Conservation (phyloP, 1,140 invertebrate genomes). For the Pentalonia nigronervosa region DNA sequence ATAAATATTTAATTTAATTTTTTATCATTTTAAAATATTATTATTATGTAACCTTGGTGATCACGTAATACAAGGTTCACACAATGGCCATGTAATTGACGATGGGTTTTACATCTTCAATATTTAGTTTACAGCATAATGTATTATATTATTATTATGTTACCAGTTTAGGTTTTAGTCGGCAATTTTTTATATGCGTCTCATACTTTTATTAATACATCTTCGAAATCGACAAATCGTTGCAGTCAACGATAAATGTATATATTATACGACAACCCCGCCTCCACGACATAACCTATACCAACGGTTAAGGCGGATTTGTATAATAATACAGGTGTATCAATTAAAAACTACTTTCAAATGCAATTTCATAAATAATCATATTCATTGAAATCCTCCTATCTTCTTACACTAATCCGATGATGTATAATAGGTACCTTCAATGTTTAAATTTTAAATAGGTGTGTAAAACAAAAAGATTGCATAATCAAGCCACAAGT, state of each 20-base stretch:
- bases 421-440: background rate
- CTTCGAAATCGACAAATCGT: background rate
- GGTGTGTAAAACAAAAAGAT: background rate
- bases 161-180: background rate
- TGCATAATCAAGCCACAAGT: background rate
- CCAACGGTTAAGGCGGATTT: background rate
- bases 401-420: background rate
- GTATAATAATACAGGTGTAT: background rate
- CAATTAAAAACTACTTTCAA: conserved; percentile 5
- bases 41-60: background rate
- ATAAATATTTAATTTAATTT: background rate
- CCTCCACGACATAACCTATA: background rate
- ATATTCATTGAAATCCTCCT: background rate
- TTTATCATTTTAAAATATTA: background rate
- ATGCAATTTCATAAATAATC: background rate
- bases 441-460: background rate
- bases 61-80: background rate
- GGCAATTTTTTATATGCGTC: background rate
- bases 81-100: background rate
- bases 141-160: background rate
- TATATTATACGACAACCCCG: background rate
- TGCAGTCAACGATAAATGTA: background rate
- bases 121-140: background rate
- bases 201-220: background rate
- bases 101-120: background rate